Evolutionary conservation across 2,888 invertebrate species (phyloP).

Genomic region (Leptopilina syphax): DNA sequence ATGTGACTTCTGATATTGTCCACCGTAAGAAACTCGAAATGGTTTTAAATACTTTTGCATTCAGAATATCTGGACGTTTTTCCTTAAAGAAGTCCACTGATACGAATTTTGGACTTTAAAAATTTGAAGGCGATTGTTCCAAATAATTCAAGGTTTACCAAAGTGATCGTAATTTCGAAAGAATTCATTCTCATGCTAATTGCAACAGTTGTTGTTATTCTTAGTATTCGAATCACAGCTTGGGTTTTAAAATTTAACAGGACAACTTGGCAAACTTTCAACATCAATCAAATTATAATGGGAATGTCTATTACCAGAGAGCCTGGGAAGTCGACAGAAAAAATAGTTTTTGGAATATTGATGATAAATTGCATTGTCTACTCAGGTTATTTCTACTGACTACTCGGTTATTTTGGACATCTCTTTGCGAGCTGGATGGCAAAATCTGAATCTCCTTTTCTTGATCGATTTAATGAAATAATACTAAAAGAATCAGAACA

Average conservation of each 20-base stretch:
- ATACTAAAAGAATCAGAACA: too few species aligned
- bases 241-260: background rate
- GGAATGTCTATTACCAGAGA: background rate
- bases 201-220: background rate
- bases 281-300: background rate
- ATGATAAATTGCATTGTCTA: background rate
- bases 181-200: background rate
- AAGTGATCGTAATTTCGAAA: background rate
- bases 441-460: background rate
- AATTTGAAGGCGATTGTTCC: background rate
- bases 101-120: background rate
- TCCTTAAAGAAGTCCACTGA: too few species aligned
- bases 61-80: too few species aligned
- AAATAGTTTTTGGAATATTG: too few species aligned
- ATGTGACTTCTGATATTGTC: too few species aligned
- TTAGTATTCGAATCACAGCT: background rate
- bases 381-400: too few species aligned
- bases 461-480: background rate
- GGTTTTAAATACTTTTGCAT: too few species aligned
- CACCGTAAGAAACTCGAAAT: too few species aligned
- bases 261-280: background rate
- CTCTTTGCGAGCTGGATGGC: background rate
- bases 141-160: background rate
- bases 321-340: background rate
- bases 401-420: background rate